Evolutionary conservation across 2,797 vertebrate genomes (phyloP).

Genomic region (Mycteria americana): DNA sequence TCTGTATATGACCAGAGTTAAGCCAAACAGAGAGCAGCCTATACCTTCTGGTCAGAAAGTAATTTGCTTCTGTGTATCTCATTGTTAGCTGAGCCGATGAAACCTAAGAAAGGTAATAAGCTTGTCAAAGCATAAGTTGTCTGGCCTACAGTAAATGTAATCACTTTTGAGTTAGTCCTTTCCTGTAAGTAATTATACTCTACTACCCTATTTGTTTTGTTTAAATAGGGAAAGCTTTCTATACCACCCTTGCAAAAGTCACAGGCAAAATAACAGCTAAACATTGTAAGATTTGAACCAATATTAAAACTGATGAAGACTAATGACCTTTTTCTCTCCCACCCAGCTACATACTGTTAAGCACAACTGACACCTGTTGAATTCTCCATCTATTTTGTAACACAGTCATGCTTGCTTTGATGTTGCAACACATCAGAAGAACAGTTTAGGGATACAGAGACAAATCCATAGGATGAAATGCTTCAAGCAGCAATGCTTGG

Average conservation of each 20-base stretch:
- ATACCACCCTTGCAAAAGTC: not conserved
- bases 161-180: not conserved
- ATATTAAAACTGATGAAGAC: not conserved
- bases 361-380: not conserved
- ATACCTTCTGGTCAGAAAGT: not conserved
- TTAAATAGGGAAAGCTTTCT: not conserved
- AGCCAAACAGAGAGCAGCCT: not conserved
- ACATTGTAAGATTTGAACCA: not conserved
- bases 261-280: not conserved
- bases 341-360: fast-evolving
- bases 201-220: not conserved
- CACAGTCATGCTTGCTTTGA: not conserved
- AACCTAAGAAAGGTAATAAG: not conserved
- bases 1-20: not conserved
- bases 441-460: not conserved
- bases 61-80: not conserved
- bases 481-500: not conserved
- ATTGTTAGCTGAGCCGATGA: not conserved
- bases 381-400: not conserved
- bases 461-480: fast-evolving
- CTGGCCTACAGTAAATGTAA: not conserved
- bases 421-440: not conserved
- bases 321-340: not conserved
- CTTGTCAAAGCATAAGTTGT: not conserved
- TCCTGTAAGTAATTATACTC: not conserved